Percentiles rank a stretch among this genome's conserved stretches.
Conservation (phyloP, 2,888 invertebrate species). For the Carpatolechia fugitivella region DNA sequence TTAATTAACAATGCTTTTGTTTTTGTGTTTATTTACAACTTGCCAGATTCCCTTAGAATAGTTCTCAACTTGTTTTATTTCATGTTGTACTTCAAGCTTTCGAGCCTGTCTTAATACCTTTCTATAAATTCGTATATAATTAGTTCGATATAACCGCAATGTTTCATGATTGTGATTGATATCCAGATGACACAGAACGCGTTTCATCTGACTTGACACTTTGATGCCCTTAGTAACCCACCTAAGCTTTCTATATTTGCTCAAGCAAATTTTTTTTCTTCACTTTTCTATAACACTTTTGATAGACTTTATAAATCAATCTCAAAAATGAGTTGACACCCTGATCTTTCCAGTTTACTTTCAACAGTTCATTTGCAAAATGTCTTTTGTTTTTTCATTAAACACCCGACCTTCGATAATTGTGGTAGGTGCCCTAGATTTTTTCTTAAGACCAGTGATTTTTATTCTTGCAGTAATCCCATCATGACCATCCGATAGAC, state of each 20-base stretch:
- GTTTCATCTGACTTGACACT: not conserved
- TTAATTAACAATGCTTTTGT: too few relatives aligned
- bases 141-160: not conserved
- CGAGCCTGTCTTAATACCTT: not conserved
- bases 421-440: too few relatives aligned
- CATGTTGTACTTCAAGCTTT: too few relatives aligned
- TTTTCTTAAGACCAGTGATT: too few relatives aligned
- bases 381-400: not conserved
- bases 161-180: not conserved
- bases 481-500: slow-evolving; percentile 10
- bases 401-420: not conserved
- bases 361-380: not conserved
- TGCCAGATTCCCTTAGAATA: too few relatives aligned
- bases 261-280: not conserved
- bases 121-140: not conserved
- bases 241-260: not conserved
- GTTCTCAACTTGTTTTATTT: too few relatives aligned
- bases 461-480: not conserved
- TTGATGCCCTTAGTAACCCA: not conserved
- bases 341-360: not conserved
- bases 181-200: not conserved
- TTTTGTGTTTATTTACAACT: too few relatives aligned
- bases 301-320: not conserved
- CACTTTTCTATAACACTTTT: not conserved
- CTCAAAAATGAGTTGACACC: not conserved